phyloP scores from a whole-genome alignment of 1,140 invertebrate species.

The Drosophila guanche region DNA sequence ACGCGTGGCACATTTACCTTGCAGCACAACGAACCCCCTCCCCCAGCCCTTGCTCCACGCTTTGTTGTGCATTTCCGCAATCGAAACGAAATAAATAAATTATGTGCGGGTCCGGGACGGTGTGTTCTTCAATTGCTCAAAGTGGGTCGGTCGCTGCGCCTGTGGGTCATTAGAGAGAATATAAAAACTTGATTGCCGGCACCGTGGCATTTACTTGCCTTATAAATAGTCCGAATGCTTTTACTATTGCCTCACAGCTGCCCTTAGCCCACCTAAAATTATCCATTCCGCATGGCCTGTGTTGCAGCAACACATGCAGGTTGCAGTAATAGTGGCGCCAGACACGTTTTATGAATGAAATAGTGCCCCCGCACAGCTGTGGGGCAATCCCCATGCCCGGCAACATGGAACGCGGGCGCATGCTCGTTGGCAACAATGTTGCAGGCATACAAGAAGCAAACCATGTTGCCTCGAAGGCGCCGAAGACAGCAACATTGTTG shows the following conservation, averaged over 20 bases:
- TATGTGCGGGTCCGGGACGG: constrained; percentile 18
- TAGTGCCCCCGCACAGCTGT: background rate
- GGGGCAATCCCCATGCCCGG: background rate
- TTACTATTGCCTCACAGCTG: too few species aligned
- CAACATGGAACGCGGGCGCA: constrained; percentile 26
- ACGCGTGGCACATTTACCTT: constrained; percentile 8
- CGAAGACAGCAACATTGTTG: constrained; percentile 23
- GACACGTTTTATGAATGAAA: constrained; percentile 44
- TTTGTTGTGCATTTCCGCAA: constrained; percentile 32
- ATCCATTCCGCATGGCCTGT: background rate
- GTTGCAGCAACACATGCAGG: constrained; percentile 43
- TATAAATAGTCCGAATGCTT: constrained; percentile 33
- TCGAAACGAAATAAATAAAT: background rate
- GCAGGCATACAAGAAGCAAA: background rate
- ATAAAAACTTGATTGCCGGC: constrained; percentile 50
- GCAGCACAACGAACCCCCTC: too few species aligned
- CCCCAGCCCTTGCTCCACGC: background rate
- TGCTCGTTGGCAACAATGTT: constrained; percentile 1
- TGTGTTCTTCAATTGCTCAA: constrained; percentile 31
- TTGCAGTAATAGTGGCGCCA: constrained; percentile 33
- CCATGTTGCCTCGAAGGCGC: background rate
- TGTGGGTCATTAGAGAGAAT: constrained; percentile 43
- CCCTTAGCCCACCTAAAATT: too few species aligned
- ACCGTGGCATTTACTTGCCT: constrained; percentile 39
- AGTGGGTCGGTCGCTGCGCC: constrained; percentile 25